phyloP scores from a whole-genome alignment of 2,888 invertebrate species.

The Drosophila engyochracea region DNA sequence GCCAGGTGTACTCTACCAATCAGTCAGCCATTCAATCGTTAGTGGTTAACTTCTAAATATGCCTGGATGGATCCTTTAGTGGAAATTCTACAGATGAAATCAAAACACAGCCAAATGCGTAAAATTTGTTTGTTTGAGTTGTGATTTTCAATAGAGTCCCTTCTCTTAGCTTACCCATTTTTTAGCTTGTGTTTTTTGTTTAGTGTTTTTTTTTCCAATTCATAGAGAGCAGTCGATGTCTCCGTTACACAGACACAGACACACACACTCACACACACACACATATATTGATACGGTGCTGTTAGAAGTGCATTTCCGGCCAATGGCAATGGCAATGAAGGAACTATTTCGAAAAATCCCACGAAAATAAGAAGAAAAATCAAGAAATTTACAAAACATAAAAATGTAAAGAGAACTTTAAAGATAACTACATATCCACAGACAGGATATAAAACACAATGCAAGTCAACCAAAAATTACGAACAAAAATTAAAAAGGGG shows the following conservation, averaged over 20 bases:
- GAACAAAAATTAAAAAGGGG: constrained; percentile 5
- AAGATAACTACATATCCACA: constrained; percentile 34
- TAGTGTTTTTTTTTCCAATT: background rate
- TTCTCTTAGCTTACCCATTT: background rate
- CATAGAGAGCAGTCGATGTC: background rate
- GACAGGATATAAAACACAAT: constrained; percentile 12
- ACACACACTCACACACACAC: background rate
- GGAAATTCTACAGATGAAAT: background rate
- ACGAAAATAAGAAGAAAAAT: background rate
- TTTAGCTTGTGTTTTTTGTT: background rate
- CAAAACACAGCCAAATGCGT: background rate
- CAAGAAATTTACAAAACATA: background rate
- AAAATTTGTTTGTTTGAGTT: background rate
- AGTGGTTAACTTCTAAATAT: background rate
- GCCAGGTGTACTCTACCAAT: background rate
- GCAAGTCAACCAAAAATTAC: constrained; percentile 12
- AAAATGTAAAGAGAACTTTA: background rate
- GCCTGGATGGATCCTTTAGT: background rate
- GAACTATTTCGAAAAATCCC: constrained; percentile 7
- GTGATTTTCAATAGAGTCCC: background rate
- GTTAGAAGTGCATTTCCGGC: constrained; percentile 28
- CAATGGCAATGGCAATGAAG: constrained; percentile 35
- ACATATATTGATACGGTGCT: background rate
- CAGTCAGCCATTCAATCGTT: background rate
- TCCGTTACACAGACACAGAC: background rate